Base-by-base conservation (phyloP, 2,113 vertebrate genomes). In the Eudyptes chrysolophus region DNA sequence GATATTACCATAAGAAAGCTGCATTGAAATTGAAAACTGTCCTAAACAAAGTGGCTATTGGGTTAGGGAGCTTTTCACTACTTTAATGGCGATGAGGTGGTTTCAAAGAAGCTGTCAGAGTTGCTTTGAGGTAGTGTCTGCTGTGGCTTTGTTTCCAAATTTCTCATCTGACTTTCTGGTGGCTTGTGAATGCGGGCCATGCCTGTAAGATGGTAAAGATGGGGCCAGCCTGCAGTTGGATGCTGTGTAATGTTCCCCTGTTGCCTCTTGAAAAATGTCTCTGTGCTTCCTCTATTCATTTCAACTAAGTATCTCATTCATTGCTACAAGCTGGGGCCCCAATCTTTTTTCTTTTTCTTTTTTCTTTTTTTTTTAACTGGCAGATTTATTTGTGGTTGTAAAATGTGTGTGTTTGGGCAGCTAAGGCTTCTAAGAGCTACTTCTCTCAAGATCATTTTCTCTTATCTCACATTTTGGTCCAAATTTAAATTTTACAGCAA, bases 1-100 rank as follows among this genome's bases (percentile, higher is more conserved):
- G 34, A 42, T 81, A 83, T 78, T 92, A 82, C 65, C 55, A 55
- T 81, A 65, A 87, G 78, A 90, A 97, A 85, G 75, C 74, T 76
- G 66, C 62, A 46, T 8, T 83, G 75, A 80, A 65, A 54, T 16
- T 40, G 49, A 85, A 97, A 83, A 66, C 70, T 69, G 9, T 42
- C 62, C 49, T 69, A n/a, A 66, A 87, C 42, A 76, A 55, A 85
- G 61, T 42, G 21, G 70, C 71, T 51, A 0, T 71, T 79, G 61
- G 57, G 38, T 38, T 55, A 49, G 65, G 36, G 75, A n/a, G 34
- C 89, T 77, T 89, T 66, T 71, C 10, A 6, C n/a, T 42, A 0
- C 55, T 92, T 36, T 30, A 44, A 42, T 7, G 2, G 30, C 0
- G 0, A 20, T 87, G 38, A 79, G 65, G 27, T 44, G 19, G 38